These are phyloP conservation scores for Nowickia ferox DNA, from an alignment of 2,888 invertebrate genomes.

Conservation along the genomic window DNA sequence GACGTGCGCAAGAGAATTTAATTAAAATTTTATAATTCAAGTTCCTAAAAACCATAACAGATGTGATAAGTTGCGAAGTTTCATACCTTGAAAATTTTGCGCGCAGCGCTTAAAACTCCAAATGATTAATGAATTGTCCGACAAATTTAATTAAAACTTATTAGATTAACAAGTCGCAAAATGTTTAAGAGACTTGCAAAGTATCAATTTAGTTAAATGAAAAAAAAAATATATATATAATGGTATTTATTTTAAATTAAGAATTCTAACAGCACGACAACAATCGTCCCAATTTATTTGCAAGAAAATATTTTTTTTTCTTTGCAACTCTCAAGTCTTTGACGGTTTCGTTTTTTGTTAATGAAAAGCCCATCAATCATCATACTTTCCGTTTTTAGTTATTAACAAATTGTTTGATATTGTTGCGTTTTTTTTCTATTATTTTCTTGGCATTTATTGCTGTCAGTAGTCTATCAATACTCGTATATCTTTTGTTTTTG, in stretches of 20 bases:
- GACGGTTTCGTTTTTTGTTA: slow-evolving; percentile 17
- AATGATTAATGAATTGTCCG: slow-evolving; percentile 58
- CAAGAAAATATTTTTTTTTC: slow-evolving; percentile 20
- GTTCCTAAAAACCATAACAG: slow-evolving; percentile 11
- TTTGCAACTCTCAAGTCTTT: slow-evolving; percentile 12
- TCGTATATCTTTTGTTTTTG: slow-evolving; percentile 7
- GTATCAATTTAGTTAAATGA: slow-evolving; percentile 28
- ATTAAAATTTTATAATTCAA: slow-evolving; percentile 17
- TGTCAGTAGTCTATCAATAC: slow-evolving; percentile 50
- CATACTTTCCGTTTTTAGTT: slow-evolving; percentile 42
- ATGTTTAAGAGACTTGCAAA: slow-evolving; percentile 41
- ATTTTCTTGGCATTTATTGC: slow-evolving; percentile 40
- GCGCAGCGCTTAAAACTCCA: neutral
- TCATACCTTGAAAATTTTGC: slow-evolving; percentile 53
- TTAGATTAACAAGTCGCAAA: slow-evolving; percentile 51
- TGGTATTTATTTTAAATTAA: slow-evolving; percentile 25
- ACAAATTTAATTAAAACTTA: slow-evolving; percentile 59
- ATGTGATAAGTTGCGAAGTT: slow-evolving; percentile 53
- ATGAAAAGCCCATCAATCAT: slow-evolving; percentile 66
- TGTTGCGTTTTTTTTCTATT: slow-evolving; percentile 26
- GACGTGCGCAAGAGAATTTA: neutral
- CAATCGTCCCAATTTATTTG: slow-evolving; percentile 49
- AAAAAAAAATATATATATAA: neutral
- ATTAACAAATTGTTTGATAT: slow-evolving; percentile 46
- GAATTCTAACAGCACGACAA: neutral